Evolutionary conservation across 1,140 invertebrate genomes (phyloP).

Genomic region (Drosophila parabipectinata): DNA sequence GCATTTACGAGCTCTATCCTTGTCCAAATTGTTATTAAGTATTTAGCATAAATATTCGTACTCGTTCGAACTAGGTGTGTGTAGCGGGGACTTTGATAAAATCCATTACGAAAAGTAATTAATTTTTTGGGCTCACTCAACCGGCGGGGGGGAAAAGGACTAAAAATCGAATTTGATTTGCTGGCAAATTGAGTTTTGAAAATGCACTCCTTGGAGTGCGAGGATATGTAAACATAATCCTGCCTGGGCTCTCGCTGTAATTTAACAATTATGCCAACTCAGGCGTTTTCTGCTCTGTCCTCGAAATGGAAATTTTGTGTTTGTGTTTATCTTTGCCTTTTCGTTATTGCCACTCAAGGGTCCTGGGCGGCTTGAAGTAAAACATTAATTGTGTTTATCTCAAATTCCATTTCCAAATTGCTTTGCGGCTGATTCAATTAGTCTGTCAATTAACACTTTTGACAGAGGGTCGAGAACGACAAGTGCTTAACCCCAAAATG

Average conservation of each 20-base stretch:
- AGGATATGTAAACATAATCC: constrained; percentile 33
- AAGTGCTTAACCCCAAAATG: constrained; percentile 23
- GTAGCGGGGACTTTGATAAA: constrained; percentile 19
- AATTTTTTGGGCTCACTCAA: constrained; percentile 30
- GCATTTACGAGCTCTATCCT: constrained; percentile 47
- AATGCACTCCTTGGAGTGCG: constrained; percentile 4
- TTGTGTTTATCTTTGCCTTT: constrained; percentile 45
- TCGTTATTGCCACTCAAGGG: constrained; percentile 28
- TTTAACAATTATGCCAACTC: constrained; percentile 44
- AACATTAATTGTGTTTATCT: constrained; percentile 70
- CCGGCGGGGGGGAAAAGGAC: background rate
- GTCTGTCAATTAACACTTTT: constrained; percentile 47
- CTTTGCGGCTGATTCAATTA: constrained; percentile 49
- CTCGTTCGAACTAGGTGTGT: background rate
- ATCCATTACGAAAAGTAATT: constrained; percentile 51
- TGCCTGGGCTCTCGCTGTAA: constrained; percentile 2
- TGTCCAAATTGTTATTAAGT: constrained; percentile 37
- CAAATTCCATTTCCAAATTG: constrained; percentile 65
- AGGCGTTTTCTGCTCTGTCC: constrained; percentile 3
- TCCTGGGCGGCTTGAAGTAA: constrained; percentile 29
- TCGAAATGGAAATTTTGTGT: constrained; percentile 56
- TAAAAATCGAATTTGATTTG: constrained; percentile 11
- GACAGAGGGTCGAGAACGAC: constrained; percentile 9
- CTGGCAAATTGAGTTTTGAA: constrained; percentile 29
- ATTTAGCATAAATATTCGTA: constrained; percentile 48